These are phyloP conservation scores for Bovichtus variegatus DNA, from an alignment of 2,797 vertebrate species.

Conservation along the genomic window DNA sequence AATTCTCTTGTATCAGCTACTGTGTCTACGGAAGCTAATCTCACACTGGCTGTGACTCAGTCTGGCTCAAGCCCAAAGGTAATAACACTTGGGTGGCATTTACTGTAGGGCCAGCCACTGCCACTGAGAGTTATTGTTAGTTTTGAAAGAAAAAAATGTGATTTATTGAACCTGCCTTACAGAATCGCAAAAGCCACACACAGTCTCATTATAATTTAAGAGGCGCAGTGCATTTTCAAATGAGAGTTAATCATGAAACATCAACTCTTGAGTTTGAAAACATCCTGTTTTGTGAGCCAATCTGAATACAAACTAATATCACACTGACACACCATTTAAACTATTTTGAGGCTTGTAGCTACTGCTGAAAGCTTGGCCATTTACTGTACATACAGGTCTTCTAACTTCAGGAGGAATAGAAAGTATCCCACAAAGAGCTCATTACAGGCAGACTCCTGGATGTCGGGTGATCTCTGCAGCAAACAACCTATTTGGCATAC, in stretches of 20 bases:
- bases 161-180: conserved; percentile 38
- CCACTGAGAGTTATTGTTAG: conserved; percentile 60
- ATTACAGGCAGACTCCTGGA: conserved; percentile 45
- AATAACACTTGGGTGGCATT: conserved; percentile 61
- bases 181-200: conserved; percentile 17
- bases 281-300: background rate
- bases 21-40: conserved; percentile 36
- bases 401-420: conserved; percentile 1
- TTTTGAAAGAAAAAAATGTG: conserved; percentile 36
- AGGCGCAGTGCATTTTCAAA: conserved; percentile 23
- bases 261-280: background rate
- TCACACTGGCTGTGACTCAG: conserved; percentile 53
- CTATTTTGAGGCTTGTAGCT: conserved; percentile 8
- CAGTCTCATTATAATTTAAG: conserved; percentile 16
- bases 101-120: conserved; percentile 44
- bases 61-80: conserved; percentile 60
- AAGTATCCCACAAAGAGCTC: conserved; percentile 41
- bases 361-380: conserved; percentile 2
- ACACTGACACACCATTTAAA: background rate
- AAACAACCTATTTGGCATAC: conserved; percentile 39
- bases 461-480: conserved; percentile 26
- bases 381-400: background rate
- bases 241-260: conserved; percentile 24
- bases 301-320: background rate
- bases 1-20: conserved; percentile 32